Base-by-base conservation (phyloP, 2,797 vertebrate species). In the Crocodylus rhombifer region DNA sequence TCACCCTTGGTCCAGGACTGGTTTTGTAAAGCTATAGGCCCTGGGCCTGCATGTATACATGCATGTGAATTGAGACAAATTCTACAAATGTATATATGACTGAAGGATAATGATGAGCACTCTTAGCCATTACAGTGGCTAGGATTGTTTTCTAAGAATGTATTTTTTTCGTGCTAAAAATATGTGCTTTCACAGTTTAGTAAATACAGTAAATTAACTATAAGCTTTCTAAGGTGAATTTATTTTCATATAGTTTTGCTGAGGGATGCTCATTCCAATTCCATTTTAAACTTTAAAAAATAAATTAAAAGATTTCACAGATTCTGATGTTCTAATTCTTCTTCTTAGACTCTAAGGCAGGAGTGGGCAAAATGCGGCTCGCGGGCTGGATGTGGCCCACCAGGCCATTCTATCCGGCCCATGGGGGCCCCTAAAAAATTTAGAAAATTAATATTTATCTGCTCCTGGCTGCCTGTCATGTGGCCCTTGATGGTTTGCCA, bases 171-270 rank as follows among this genome's bases (percentile, higher is more conserved):
- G 63, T 14, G 57, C 9, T 75, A 85, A 87, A 94, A 91, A 75
- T 57, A 77, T 2, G 26, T 94, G 55, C 82, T 88, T 63, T 76
- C 60, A 80, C 63, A n/a, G 75, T 92, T 93, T 63, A 90, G 77
- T 64, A 90, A 63, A 81, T 58, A 84, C 89, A 82, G 91, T 93
- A 92, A 75, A 90, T 85, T 73, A 73, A 80, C 86, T 93, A 88
- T n/a, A 57, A 60, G 83, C 67, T 74, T 64, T 82, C 88, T 88
- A 87, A 94, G n/a, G 60, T 91, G 91, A 94, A 96, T 94, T 95
- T 94, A 88, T 95, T 96, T 96, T 94, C 80, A 93, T 55, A 0
- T 94, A 90, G 86, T 65, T 87, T 85, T 93, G 79, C 83, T 51
- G 42, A 58, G 87, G 95, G 85, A 85, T 1, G 1, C 93, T 94